Conservation (phyloP, 2,888 invertebrate species). For the Protodeltote pygarga region DNA sequence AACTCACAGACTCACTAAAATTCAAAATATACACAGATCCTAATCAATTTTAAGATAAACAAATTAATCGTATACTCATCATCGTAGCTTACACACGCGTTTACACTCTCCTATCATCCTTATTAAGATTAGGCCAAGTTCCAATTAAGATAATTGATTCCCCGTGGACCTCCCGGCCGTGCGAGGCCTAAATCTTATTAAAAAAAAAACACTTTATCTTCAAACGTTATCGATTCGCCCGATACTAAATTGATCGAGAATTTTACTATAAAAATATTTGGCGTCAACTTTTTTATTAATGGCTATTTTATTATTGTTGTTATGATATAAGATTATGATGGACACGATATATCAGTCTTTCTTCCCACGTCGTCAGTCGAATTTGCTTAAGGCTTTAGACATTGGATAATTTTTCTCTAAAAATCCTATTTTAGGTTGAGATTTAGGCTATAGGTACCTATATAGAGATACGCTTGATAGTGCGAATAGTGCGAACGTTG, state of each 20-base stretch:
- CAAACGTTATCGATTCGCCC: conserved; percentile 45
- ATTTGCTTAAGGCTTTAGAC: conserved; percentile 34
- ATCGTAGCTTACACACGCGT: conserved; percentile 60
- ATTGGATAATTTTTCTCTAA: conserved; percentile 9
- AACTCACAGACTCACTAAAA: not conserved
- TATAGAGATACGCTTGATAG: too few relatives aligned
- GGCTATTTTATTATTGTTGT: conserved; percentile 50
- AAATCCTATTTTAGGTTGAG: conserved; percentile 2
- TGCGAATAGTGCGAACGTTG: too few relatives aligned
- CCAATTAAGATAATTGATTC: conserved; percentile 85
- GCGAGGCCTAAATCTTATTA: conserved; percentile 57
- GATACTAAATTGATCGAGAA: conserved; percentile 49
- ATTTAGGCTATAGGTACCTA: not conserved
- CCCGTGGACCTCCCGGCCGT: conserved; percentile 67
- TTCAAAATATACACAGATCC: conserved; percentile 15
- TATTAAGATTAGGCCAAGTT: conserved; percentile 78
- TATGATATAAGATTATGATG: conserved; percentile 34
- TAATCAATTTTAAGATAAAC: conserved; percentile 56
- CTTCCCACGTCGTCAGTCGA: conserved; percentile 46
- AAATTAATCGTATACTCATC: conserved; percentile 59
- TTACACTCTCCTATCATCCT: conserved; percentile 67
- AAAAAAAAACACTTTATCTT: conserved; percentile 61
- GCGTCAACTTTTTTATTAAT: conserved; percentile 46
- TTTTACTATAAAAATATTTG: conserved; percentile 51
- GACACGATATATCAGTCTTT: conserved; percentile 9